Base-by-base conservation (phyloP, 2,113 vertebrate genomes). In the Chroicocephalus ridibundus region DNA sequence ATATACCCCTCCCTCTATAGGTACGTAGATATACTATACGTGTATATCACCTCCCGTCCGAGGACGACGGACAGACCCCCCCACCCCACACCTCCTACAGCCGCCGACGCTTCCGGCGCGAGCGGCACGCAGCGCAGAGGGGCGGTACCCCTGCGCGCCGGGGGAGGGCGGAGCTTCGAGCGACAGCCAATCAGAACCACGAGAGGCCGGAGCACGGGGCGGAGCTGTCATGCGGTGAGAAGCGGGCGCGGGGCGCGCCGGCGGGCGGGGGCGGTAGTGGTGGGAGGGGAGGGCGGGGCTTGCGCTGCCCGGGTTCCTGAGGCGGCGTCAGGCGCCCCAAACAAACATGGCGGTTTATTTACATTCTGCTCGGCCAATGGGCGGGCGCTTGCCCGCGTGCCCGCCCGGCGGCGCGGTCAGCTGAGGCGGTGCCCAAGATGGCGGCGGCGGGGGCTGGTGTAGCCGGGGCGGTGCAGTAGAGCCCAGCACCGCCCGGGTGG, bases 331-430 rank as follows among this genome's bases (percentile, higher is more conserved):
- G 52, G 74, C 61, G 84, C 97, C 94, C 95, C 49, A 40, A 84
- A 79, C 71, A 71, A 97, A 92, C 12, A 96, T 94, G 98, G 97
- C 93, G 69, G 26, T 6, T 49, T 68, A 81, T 95, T 97, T 96
- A 93, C 94, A 93, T 94, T 5, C 27, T 54, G 15, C 25, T 57
- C 19, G 88, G 49, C 98, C 97, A 98, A 98, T 98, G 72, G 72
- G 82, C 49, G 72, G 6, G 8, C 18, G 62, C 2, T 8, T 19
- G 46, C 61, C 62, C 79, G 54, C 6, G 27, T 57, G 58, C 46
- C 86, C 29, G 52, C 49, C 47, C 34, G 70, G 34, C 71, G 21
- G n/a, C 19, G 24, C 21, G 68, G 61, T 94, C 90, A 94, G 86
- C 87, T 95, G 95, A 95, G 68, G 22, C 32, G 15, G 19, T 0